Base-by-base conservation (phyloP, 2,797 vertebrate genomes). In the Hyperoplus lanceolatus region DNA sequence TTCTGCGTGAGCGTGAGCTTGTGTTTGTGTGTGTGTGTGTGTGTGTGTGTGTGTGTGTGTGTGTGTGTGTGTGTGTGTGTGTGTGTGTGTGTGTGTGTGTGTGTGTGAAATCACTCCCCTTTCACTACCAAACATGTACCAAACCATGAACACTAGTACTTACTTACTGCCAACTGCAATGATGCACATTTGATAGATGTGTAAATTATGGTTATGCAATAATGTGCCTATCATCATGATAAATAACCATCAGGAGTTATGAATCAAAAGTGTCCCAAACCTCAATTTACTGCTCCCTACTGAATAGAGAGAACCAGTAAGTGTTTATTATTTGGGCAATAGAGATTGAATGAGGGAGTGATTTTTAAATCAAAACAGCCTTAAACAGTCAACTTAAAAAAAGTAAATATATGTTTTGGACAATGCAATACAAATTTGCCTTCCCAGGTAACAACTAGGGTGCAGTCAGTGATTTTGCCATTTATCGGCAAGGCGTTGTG, bases 361-460 rank as follows among this genome's bases (percentile, higher is more conserved):
- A 43, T 39, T 56, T 56, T 42, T 5, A 39, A 69, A 57, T n/a
- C 5, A 6, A 55, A 73, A 6, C 16, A 15, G 7, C 16, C 38
- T 41, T 43, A 15, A 48, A n/a, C 53, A 46, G 75, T 66, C 73
- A 75, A 68, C 82, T 81, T 74, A 62, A 77, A 59, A 75, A 67
- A 86, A 76, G 49, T 80, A 62, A 45, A 74, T 79, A 70, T 36
- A 73, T 65, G 79, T 78, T 76, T 21, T 18, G 29, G 69, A 83
- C 78, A 78, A 66, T 67, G 63, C 60, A 84, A 77, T 75, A 83
- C 75, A 85, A 87, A 82, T 72, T 87, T 65, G 69, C 82, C 90
- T 89, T 73, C 83, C 69, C 56, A 77, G 88, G 85, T 85, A 90
- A 91, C 89, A 66, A 57, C 50, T 50, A 18, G 36, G 16, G 29